Evolutionary conservation across 2,797 vertebrate genomes (phyloP).

Genomic region (Geotria australis): DNA sequence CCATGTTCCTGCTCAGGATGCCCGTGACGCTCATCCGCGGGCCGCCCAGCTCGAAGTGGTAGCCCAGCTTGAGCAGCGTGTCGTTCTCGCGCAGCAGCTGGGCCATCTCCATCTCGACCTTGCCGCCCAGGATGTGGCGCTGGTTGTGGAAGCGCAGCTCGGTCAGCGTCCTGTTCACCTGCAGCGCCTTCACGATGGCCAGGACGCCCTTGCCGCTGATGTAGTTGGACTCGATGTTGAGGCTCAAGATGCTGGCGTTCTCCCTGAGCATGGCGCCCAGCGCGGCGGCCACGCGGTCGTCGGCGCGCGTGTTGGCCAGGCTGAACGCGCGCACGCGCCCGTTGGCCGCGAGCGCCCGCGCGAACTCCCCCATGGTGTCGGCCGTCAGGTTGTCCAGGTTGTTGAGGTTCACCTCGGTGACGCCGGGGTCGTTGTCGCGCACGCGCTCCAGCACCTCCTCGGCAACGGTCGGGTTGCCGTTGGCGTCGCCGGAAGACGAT

Average conservation of each 20-base stretch:
- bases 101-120: slow-evolving; percentile 92
- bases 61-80: slow-evolving; percentile 68
- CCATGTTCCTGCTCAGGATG: slow-evolving; percentile 90
- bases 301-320: slow-evolving; percentile 63
- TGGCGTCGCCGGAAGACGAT: too few species aligned
- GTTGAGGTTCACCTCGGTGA: slow-evolving; percentile 62
- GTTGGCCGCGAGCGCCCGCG: slow-evolving; percentile 51
- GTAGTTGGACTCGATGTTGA: slow-evolving; percentile 90
- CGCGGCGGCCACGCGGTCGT: slow-evolving; percentile 76
- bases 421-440: slow-evolving; percentile 29
- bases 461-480: slow-evolving; percentile 37
- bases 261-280: slow-evolving; percentile 42
- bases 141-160: slow-evolving; percentile 96
- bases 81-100: slow-evolving; percentile 74
- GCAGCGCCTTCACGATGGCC: slow-evolving; percentile 54
- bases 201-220: slow-evolving; percentile 76
- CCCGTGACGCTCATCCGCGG: slow-evolving; percentile 87
- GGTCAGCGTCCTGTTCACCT: slow-evolving; percentile 46
- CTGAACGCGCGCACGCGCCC: slow-evolving; percentile 42
- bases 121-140: slow-evolving; percentile 79
- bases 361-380: slow-evolving; percentile 60
- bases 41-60: slow-evolving; percentile 77
- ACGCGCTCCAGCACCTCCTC: slow-evolving; percentile 60
- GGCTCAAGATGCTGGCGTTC: slow-evolving; percentile 52
- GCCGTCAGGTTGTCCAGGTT: slow-evolving; percentile 80